Percentiles rank a stretch among this genome's conserved stretches.
Conservation (phyloP, 1,140 invertebrate species). For the Prorops nasuta region DNA sequence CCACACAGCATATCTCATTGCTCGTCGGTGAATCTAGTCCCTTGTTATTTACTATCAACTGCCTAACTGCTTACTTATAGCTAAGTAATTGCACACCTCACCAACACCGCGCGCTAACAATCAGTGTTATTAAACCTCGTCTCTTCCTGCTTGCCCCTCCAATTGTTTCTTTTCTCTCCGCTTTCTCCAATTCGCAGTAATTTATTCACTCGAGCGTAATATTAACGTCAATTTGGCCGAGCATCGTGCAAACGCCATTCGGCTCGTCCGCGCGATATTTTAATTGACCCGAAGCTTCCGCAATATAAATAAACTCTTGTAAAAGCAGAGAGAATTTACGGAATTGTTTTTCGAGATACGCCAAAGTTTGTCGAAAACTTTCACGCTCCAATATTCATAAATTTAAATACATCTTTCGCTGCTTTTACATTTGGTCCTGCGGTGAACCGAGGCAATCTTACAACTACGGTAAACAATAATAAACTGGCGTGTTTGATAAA, state of each 20-base stretch:
- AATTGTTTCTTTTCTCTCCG: neutral
- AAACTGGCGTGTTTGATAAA: neutral
- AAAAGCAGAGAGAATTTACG: no score
- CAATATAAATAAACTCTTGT: no score
- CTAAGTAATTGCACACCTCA: neutral
- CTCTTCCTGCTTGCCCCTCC: neutral
- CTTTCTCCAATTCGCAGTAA: neutral
- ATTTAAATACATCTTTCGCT: no score
- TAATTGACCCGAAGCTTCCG: no score
- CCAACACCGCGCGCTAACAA: neutral
- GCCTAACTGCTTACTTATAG: constrained; percentile 14
- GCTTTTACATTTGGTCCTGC: no score
- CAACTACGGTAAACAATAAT: no score
- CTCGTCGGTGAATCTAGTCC: constrained; percentile 24
- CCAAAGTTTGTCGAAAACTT: no score
- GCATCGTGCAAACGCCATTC: no score
- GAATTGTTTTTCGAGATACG: no score
- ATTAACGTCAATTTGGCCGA: neutral
- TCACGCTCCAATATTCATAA: no score
- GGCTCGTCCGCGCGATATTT: no score
- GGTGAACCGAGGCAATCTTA: no score
- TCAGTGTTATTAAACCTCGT: neutral
- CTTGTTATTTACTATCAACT: constrained; percentile 14
- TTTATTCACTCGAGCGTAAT: neutral
- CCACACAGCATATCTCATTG: constrained; percentile 28